Conservation (phyloP, 1,140 invertebrate species). For the Nebria ingens region DNA sequence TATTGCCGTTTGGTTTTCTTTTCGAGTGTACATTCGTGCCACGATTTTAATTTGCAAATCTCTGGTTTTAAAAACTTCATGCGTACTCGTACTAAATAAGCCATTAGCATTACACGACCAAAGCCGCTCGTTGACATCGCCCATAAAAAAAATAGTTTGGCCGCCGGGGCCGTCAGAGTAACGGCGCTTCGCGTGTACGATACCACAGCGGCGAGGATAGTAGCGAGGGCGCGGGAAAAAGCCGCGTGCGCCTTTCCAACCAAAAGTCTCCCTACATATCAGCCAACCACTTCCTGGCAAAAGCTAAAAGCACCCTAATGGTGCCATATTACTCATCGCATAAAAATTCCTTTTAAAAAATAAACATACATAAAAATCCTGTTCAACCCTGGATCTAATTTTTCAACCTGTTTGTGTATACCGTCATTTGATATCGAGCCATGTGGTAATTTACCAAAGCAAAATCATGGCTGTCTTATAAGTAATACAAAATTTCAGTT, state of each 20-base stretch:
- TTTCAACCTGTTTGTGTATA: slow-evolving; percentile 3
- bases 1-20: too few species aligned
- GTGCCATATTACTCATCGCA: slow-evolving; percentile 1
- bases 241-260: not conserved
- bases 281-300: not conserved
- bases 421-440: too few species aligned
- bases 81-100: slow-evolving; percentile 3
- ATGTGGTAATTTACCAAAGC: too few species aligned
- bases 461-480: too few species aligned
- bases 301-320: slow-evolving; percentile 3
- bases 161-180: too few species aligned
- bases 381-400: not conserved
- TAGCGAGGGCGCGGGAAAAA: not conserved
- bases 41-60: slow-evolving; percentile 4
- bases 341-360: slow-evolving; percentile 10
- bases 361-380: slow-evolving; percentile 6
- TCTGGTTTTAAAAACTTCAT: slow-evolving; percentile 2
- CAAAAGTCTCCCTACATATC: not conserved
- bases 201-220: too few species aligned
- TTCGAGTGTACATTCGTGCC: not conserved
- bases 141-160: slow-evolving; percentile 2
- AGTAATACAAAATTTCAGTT: too few species aligned
- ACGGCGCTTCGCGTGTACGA: too few species aligned
- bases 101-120: slow-evolving; percentile 3
- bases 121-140: not conserved